Base-by-base conservation (phyloP, 2,888 invertebrate species). In the Therioaphis trifolii region DNA sequence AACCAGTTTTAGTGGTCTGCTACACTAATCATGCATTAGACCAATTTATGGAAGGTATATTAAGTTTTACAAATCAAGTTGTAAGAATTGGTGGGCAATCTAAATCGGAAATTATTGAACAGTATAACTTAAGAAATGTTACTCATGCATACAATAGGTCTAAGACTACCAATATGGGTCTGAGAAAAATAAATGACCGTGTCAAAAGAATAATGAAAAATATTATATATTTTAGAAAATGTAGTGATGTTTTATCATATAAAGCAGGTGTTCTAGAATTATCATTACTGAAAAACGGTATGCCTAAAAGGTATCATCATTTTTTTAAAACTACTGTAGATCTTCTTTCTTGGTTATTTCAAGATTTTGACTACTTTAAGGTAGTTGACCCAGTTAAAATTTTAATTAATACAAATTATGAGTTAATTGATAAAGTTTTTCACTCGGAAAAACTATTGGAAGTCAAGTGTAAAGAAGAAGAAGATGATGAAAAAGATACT, bases 21-120 rank as follows among this genome's bases (percentile, higher is more conserved):
- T 95, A 92, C 88, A 96, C 95, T 11, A 96, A 96, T 89, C 95
- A n/a, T n/a, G n/a, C n/a, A n/a, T n/a, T n/a, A n/a, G n/a, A n/a
- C n/a, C n/a, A n/a, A n/a, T n/a, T n/a, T n/a, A n/a, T n/a, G n/a
- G n/a, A n/a, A n/a, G n/a, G n/a, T n/a, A n/a, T n/a, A n/a, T n/a
- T n/a, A n/a, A 95, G 88, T 27, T 89, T 91, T 1, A 93, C 93
- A 0, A 87, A 90, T 0, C 90, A 90, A 84, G 90, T 95, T 84
- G 89, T 94, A 0, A 90, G 95, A 84, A 89, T 95, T 79, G 95
- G 95, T 0, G 92, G 92, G 29, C 93, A 93, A 87, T 92, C 93
- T 1, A 92, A 92, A 86, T 91, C 91, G 87, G 89, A 91, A 84
- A 87, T 88, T 9, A 87, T 94, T 18, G 52, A 85, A 75, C 2